These are phyloP conservation scores for Netelia fuscicornis DNA, from an alignment of 2,888 invertebrate genomes.

Conservation along the genomic window DNA sequence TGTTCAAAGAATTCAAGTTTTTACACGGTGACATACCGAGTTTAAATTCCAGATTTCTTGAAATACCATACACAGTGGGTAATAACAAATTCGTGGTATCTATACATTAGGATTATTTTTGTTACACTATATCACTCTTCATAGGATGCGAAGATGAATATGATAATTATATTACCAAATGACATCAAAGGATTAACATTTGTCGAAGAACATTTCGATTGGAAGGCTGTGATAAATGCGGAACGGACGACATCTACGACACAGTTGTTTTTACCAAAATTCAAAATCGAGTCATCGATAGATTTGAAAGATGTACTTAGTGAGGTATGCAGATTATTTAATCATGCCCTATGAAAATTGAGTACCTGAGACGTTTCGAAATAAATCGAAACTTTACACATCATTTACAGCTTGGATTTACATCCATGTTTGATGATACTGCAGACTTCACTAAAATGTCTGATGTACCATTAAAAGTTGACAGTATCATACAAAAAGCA, in stretches of 20 bases:
- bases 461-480: slow-evolving; percentile 82
- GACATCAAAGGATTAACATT: slow-evolving; percentile 87
- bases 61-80: slow-evolving; percentile 89
- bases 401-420: slow-evolving; percentile 83
- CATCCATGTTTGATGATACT: slow-evolving; percentile 81
- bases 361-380: background rate
- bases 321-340: slow-evolving; percentile 76
- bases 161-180: slow-evolving; percentile 92
- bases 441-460: slow-evolving; percentile 85
- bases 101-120: slow-evolving; percentile 3
- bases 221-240: slow-evolving; percentile 77
- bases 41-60: slow-evolving; percentile 88
- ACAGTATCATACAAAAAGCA: slow-evolving; percentile 86
- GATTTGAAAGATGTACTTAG: slow-evolving; percentile 81
- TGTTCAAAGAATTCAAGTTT: slow-evolving; percentile 87
- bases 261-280: slow-evolving; percentile 85
- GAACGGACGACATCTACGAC: slow-evolving; percentile 74
- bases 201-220: slow-evolving; percentile 83
- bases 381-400: background rate
- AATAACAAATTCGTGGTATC: background rate
- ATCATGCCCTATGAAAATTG: background rate
- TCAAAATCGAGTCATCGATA: slow-evolving; percentile 85
- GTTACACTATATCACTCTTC: slow-evolving; percentile 38
- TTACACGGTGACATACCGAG: slow-evolving; percentile 85
- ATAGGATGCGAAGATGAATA: slow-evolving; percentile 88